phyloP scores from a whole-genome alignment of 2,888 invertebrate genomes.

The Lapara coniferarum region DNA sequence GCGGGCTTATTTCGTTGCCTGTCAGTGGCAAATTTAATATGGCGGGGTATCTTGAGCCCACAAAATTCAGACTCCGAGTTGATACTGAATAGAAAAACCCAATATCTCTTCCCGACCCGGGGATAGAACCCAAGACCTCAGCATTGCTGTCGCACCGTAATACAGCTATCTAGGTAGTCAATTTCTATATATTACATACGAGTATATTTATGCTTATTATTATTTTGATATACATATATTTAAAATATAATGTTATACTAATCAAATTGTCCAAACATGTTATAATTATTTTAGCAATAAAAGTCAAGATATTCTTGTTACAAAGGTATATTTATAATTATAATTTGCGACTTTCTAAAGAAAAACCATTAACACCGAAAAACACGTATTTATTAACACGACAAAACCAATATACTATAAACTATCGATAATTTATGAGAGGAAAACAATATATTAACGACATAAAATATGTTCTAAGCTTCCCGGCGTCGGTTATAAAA shows the following conservation, averaged over 20 bases:
- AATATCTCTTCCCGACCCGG: no score
- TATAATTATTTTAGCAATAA: not conserved
- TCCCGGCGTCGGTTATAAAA: slow-evolving; percentile 4
- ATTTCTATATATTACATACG: not conserved
- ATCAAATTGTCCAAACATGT: not conserved
- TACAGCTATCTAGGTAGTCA: not conserved
- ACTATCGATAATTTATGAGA: not conserved
- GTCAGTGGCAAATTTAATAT: slow-evolving; percentile 30
- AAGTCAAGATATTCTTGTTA: no score
- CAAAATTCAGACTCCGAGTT: no score
- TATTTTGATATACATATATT: not conserved
- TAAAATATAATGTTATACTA: not conserved
- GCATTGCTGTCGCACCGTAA: no score
- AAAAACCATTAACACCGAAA: no score
- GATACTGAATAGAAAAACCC: no score
- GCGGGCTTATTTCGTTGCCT: slow-evolving; percentile 25
- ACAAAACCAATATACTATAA: not conserved
- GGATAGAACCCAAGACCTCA: no score
- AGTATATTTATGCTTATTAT: not conserved
- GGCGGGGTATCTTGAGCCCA: slow-evolving; percentile 9
- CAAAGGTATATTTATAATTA: no score
- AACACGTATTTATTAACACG: not conserved
- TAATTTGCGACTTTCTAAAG: not conserved
- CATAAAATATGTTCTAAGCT: slow-evolving; percentile 7
- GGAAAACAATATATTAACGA: slow-evolving; percentile 21